Evolutionary conservation across 2,113 vertebrate species (phyloP).

Genomic region (Bettongia penicillata): DNA sequence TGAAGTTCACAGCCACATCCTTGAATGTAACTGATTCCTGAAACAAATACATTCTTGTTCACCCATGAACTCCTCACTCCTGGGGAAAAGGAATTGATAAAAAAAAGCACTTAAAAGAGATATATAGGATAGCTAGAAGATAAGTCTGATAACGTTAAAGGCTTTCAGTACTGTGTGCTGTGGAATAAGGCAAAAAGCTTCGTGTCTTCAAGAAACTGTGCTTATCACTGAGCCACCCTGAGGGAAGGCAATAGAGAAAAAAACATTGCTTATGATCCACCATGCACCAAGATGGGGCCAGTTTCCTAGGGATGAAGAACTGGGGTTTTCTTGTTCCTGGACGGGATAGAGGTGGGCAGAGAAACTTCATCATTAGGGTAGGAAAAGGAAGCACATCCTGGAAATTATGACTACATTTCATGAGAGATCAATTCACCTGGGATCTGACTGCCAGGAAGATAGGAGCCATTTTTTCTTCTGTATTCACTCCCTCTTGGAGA

Average conservation of each 20-base stretch:
- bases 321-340: background rate
- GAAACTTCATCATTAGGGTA: background rate
- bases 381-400: background rate
- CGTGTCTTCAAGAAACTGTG: too few species aligned
- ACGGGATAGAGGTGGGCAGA: background rate
- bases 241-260: background rate
- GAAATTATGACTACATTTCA: background rate
- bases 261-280: background rate
- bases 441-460: background rate
- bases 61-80: background rate
- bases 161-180: background rate
- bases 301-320: background rate
- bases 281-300: background rate
- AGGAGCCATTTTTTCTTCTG: constrained; percentile 19
- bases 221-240: background rate
- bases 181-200: background rate
- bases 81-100: background rate
- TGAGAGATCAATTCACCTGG: background rate
- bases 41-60: constrained; percentile 44
- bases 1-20: constrained; percentile 63
- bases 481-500: background rate
- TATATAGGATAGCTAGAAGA: background rate
- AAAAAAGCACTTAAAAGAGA: background rate
- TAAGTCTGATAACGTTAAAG: background rate
- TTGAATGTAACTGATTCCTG: constrained; percentile 66